These are phyloP conservation scores for Caenorhabditis sp. DNA, from an alignment of 2,888 invertebrate genomes.

Conservation along the genomic window DNA sequence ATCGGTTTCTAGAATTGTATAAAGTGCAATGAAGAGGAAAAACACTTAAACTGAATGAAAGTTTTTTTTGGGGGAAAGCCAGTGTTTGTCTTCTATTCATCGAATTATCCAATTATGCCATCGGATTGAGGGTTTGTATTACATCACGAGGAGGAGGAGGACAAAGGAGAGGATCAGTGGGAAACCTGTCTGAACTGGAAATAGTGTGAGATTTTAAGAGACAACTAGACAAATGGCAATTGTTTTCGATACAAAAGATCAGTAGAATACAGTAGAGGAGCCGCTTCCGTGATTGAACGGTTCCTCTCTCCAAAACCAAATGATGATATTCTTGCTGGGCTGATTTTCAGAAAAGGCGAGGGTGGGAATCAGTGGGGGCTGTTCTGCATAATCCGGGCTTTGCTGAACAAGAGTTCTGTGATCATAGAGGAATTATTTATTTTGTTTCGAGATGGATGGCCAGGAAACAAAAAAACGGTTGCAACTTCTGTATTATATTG, in stretches of 20 bases:
- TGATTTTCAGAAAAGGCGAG: constrained; percentile 33
- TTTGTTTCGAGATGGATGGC: background rate
- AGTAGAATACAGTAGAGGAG: constrained; percentile 12
- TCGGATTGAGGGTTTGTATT: constrained; percentile 31
- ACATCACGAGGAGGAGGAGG: constrained; percentile 23
- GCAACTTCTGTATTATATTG: no score
- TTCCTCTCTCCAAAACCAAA: background rate
- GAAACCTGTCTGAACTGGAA: constrained; percentile 41
- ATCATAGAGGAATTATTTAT: constrained; percentile 3
- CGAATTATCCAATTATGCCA: constrained; percentile 47
- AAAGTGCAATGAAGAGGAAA: background rate
- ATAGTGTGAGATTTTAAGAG: constrained; percentile 15
- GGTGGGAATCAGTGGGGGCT: constrained; percentile 49
- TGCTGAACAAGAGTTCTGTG: constrained; percentile 36
- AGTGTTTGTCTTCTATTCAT: constrained; percentile 1
- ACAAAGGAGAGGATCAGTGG: constrained; percentile 7
- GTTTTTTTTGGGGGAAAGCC: constrained; percentile 1
- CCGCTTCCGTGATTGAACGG: constrained; percentile 7
- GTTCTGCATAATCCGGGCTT: constrained; percentile 29
- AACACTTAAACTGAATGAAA: constrained; percentile 5
- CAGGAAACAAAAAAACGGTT: background rate
- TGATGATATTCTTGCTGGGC: constrained; percentile 25
- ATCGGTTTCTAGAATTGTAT: background rate
- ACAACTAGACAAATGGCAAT: constrained; percentile 15
- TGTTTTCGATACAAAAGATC: constrained; percentile 35